Conservation (phyloP, 2,113 vertebrate genomes). For the Phocoena sinus region DNA sequence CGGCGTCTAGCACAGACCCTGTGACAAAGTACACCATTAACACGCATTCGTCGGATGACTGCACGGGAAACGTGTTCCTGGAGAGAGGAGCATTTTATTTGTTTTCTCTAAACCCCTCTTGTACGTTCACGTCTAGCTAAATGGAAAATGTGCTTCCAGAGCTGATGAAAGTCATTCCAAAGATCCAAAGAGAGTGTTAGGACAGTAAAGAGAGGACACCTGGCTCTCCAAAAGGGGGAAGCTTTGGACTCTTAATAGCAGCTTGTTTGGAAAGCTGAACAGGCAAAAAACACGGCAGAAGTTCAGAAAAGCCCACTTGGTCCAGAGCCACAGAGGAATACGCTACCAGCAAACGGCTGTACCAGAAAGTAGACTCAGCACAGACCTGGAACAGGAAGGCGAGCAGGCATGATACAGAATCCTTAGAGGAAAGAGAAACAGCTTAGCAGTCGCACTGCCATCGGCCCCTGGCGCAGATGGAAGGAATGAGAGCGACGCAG, state of each 20-base stretch:
- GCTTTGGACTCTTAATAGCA: background rate
- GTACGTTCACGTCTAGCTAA: background rate
- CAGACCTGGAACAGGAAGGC: background rate
- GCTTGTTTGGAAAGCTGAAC: conserved; percentile 54
- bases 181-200: background rate
- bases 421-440: background rate
- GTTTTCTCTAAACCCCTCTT: background rate
- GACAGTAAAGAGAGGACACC: conserved; percentile 27
- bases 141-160: background rate
- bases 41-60: background rate
- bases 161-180: background rate
- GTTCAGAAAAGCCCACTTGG: background rate
- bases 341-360: conserved; percentile 37
- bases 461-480: rapidly evolving
- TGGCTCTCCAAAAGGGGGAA: background rate
- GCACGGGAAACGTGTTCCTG: background rate
- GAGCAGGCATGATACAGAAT: background rate
- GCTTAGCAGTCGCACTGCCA: background rate
- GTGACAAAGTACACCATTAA: background rate
- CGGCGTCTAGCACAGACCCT: background rate
- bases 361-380: conserved; percentile 45
- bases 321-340: conserved; percentile 41
- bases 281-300: conserved; percentile 1
- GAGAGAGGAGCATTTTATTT: background rate
- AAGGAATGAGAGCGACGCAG: rapidly evolving